Percentiles rank a stretch among this genome's conserved stretches.
Evolutionary conservation across 2,797 vertebrate species (phyloP).

Genomic region (Cossypha dichroa): DNA sequence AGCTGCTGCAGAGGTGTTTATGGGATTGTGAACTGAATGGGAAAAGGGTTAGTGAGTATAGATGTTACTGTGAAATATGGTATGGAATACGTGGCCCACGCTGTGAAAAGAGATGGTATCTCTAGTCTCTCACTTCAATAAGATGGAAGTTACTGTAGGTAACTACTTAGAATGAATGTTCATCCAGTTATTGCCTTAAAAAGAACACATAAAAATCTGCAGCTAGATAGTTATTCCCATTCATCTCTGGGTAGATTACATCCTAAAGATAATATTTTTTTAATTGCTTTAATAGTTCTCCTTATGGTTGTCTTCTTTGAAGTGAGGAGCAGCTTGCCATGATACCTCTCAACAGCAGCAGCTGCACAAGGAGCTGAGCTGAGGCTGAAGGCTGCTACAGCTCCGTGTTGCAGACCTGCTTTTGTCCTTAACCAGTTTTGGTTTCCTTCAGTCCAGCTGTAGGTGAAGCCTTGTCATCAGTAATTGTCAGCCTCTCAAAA

Average conservation of each 20-base stretch:
- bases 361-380: not conserved
- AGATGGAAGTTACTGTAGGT: not conserved
- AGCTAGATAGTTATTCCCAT: constrained; percentile 10
- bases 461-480: not conserved
- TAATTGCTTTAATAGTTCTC: constrained; percentile 37
- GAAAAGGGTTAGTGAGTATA: not conserved
- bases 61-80: not conserved
- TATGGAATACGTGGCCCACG: not conserved
- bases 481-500: not conserved
- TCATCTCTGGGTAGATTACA: constrained; percentile 3
- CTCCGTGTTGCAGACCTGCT: accelerated
- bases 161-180: not conserved
- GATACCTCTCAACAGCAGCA: not conserved
- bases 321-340: not conserved
- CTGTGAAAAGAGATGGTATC: not conserved
- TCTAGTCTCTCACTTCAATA: not conserved
- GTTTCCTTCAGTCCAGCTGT: not conserved
- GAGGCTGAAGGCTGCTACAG: not conserved
- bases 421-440: not conserved
- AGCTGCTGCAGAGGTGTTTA: not conserved
- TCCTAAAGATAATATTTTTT: constrained; percentile 39
- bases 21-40: not conserved
- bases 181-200: not conserved
- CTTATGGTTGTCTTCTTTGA: not conserved
- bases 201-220: not conserved